Conservation (phyloP, 1,140 invertebrate genomes). For the Penaeus chinensis region DNA sequence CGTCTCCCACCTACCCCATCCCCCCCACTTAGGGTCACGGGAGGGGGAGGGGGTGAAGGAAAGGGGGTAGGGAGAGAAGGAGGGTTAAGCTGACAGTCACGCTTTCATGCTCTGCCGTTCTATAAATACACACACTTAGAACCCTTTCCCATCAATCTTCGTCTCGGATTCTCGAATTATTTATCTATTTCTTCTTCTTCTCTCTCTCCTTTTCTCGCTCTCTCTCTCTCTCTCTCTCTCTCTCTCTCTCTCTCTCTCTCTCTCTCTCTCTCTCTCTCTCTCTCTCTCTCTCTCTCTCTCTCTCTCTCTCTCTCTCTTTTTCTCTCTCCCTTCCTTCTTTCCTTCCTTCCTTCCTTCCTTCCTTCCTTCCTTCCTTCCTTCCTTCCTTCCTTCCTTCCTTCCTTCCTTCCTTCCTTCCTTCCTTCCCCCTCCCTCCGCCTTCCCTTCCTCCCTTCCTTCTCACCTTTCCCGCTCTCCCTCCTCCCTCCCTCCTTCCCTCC, state of each 20-base stretch:
- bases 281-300: not conserved
- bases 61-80: not conserved
- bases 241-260: not conserved
- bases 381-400: too few relatives aligned
- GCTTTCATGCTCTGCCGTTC: too few relatives aligned
- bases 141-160: not conserved
- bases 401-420: not conserved
- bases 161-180: not conserved
- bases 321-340: too few relatives aligned
- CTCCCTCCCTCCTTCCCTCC: too few relatives aligned
- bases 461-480: too few relatives aligned
- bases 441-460: too few relatives aligned
- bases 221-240: constrained; percentile 18
- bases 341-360: too few relatives aligned
- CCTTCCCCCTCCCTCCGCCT: too few relatives aligned
- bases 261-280: not conserved
- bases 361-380: too few relatives aligned
- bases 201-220: not conserved
- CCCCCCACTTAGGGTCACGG: not conserved
- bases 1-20: not conserved
- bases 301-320: not conserved
- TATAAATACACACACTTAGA: too few relatives aligned
- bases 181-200: not conserved
- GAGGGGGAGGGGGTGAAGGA: not conserved
- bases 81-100: not conserved